Conservation (phyloP, 2,888 invertebrate genomes). For the Sipunculus nudus region DNA sequence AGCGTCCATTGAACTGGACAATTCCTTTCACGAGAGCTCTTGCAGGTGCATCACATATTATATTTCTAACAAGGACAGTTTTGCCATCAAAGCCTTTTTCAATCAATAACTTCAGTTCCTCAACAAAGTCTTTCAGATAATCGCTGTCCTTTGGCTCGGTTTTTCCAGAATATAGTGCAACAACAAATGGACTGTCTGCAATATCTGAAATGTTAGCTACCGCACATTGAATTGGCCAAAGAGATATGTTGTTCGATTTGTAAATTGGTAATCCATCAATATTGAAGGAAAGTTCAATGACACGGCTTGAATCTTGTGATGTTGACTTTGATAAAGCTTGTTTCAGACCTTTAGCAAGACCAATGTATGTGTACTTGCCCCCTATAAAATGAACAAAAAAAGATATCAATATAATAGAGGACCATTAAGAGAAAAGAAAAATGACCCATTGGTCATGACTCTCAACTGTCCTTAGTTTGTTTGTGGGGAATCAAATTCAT, state of each 20-base stretch:
- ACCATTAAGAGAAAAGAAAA: too few species aligned
- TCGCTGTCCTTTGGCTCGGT: neutral
- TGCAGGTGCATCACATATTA: conserved; percentile 10
- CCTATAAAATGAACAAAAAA: too few species aligned
- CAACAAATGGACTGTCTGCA: conserved; percentile 2
- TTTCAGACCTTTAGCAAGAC: neutral
- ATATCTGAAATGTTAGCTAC: neutral
- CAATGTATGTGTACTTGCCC: neutral
- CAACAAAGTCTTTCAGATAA: neutral
- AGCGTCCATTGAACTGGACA: conserved; percentile 8
- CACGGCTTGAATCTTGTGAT: neutral
- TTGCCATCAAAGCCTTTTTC: too few species aligned
- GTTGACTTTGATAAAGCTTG: neutral
- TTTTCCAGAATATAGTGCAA: neutral
- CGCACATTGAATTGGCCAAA: conserved; percentile 8
- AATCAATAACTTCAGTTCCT: too few species aligned
- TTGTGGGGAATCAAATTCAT: too few species aligned
- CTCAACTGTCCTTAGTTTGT: too few species aligned
- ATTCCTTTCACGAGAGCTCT: conserved; percentile 6
- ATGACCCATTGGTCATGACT: too few species aligned
- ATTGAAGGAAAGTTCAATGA: neutral
- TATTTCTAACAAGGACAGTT: neutral
- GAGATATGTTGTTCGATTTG: neutral
- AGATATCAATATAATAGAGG: too few species aligned
- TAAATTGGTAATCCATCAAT: conserved; percentile 2